phyloP scores from a whole-genome alignment of 2,888 invertebrate genomes.

The Machimus rusticus region DNA sequence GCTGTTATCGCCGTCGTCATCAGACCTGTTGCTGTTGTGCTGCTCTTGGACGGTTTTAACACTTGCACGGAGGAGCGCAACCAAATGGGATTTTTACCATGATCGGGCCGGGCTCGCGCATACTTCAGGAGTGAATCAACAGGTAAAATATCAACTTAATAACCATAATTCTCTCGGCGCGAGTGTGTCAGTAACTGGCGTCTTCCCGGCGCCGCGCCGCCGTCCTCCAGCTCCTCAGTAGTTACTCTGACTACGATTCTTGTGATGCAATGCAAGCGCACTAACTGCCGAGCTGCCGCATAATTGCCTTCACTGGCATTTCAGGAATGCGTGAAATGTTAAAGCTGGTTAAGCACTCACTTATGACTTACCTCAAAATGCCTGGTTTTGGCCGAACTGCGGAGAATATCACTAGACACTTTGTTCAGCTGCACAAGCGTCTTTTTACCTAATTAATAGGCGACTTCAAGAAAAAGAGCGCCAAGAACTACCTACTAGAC shows the following conservation, averaged over 20 bases:
- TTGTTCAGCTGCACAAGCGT: not conserved
- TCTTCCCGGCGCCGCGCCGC: not conserved
- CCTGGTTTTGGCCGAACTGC: not conserved
- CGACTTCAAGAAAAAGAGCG: not conserved
- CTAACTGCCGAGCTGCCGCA: not conserved
- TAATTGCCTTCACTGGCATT: not conserved
- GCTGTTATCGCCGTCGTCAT: conserved; percentile 32
- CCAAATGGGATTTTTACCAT: conserved; percentile 22
- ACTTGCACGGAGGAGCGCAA: conserved; percentile 10
- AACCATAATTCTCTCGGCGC: not conserved
- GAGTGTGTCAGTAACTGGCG: conserved; percentile 24
- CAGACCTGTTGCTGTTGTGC: conserved; percentile 36
- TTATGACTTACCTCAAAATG: not conserved
- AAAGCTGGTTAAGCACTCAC: not conserved
- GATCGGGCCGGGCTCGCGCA: conserved; percentile 29
- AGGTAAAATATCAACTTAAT: conserved; percentile 40
- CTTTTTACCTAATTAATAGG: not conserved
- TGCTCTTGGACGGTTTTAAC: conserved; percentile 9
- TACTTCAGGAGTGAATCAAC: conserved; percentile 42
- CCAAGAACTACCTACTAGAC: not conserved
- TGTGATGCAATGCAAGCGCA: not conserved
- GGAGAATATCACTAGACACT: not conserved
- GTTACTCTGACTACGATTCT: not conserved
- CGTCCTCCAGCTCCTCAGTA: not conserved
- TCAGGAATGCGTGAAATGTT: not conserved